Evolutionary conservation across 2,113 vertebrate species (phyloP), one percentile per base, ranked within the genome.

Genomic region (Chaenocephalus aceratus): DNA sequence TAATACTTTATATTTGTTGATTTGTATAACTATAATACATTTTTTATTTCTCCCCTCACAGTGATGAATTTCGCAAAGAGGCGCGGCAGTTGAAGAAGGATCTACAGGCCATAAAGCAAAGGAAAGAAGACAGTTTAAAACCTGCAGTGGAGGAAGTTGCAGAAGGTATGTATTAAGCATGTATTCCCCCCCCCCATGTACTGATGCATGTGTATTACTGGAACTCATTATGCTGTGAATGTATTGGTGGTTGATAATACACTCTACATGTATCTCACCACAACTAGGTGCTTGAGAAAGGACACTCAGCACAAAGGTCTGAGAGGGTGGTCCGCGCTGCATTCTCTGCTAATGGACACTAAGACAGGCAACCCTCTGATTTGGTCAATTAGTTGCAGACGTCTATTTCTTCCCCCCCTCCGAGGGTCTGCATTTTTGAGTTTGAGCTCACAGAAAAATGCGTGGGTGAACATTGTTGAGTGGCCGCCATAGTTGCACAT

Each of bases 51-150:
- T 91, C 53, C 83, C n/a, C 85, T 94, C 88, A 2, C 90, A 99
- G 98, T 69, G 97, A 99, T 77, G 97, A 99, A 78, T 93, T 99
- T 51, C 95, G 97, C 48, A 99, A 97, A 93, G 98, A 99, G 94
- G 96, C 87, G 0, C 96, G 97, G 10, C 97, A 98, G 78, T 79
- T 99, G 93, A 98, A 98, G 93, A 96, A 97, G 74, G 97, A 99
- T 65, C 94, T 99, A 1, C 94, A 96, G 83, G 97, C 97, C 91
- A 96, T 97, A 86, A 99, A 97, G 88, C 96, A 97, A 75, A 96
- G 96, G 86, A 98, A 92, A 88, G 93, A 96, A 86, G 96, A 97
- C 26, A 61, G 74, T 87, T 65, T 63, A 52, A 97, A 94, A 80
- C 81, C 83, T 14, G 68, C 79, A 0, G 88, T 77, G 46, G 96